A percentile compares a stretch with the other conserved stretches of the same genome.
These are phyloP conservation scores for Chionis minor DNA, from an alignment of 2,113 vertebrate genomes.

Conservation along the genomic window DNA sequence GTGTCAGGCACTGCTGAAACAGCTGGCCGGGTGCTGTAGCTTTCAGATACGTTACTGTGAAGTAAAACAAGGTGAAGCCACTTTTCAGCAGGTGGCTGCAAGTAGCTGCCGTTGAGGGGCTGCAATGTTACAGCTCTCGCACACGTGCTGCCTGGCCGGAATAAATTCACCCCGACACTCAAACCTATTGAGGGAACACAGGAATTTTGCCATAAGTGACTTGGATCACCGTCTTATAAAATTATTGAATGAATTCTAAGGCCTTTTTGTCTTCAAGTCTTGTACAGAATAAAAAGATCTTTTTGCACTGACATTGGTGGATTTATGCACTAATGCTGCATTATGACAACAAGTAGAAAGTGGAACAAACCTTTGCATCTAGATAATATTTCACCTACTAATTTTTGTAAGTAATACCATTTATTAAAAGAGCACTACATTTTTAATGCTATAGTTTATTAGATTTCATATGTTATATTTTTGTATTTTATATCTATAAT, in stretches of 20 bases:
- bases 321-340: neutral
- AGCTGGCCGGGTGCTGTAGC: neutral
- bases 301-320: neutral
- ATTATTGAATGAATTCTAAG: neutral
- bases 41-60: neutral
- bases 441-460: neutral
- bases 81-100: neutral
- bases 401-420: neutral
- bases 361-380: neutral
- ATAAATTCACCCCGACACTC: neutral
- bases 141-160: neutral
- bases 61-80: neutral
- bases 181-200: rapidly evolving
- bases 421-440: neutral
- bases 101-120: neutral
- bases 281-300: neutral
- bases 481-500: neutral
- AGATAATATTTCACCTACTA: neutral
- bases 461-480: neutral
- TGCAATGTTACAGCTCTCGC: neutral
- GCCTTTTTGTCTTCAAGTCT: neutral
- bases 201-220: neutral
- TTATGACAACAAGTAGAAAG: neutral
- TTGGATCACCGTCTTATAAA: neutral
- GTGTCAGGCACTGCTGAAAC: neutral